Evolutionary conservation across 2,113 vertebrate species (phyloP), one percentile per base, ranked within the genome.

Genomic region (Sebastes fasciatus): DNA sequence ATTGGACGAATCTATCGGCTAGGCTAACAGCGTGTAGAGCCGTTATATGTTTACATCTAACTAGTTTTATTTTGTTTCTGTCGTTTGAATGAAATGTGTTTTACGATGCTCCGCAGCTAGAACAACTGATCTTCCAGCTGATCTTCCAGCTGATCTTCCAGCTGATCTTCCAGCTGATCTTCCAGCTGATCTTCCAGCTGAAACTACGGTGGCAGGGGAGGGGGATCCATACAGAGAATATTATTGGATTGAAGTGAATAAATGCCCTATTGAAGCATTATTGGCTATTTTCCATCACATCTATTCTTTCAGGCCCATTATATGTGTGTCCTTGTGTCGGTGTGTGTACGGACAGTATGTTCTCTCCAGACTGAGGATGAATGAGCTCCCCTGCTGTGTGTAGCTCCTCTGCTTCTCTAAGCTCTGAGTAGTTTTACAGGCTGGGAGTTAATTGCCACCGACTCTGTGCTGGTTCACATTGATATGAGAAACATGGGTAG

Each of bases 381-480:
- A 90, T 87, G 82, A 42, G n/a, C 61, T 70, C n/a, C 55, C 79
- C 82, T 65, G 67, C 78, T 84, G 74, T 12, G 77, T 67, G 65
- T 57, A 52, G 61, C 55, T 86, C 52, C 78, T 70, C 68, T 86
- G 77, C 73, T 71, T 84, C 84, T 80, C 69, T 54, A 51, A 73
- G 84, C 78, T 80, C 81, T n/a, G 57, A 78, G 66, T 51, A 63
- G 40, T 81, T 90, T 69, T 71, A 57, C 65, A 68, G 77, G 34
- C 86, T 77, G 74, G 79, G 65, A 87, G 82, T 80, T 90, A 91
- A 93, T 92, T 89, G 87, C 80, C 65, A 74, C 42, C 81, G 83
- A 87, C 63, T 74, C 66, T 71, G 67, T 55, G 64, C 10, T 51
- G 23, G 78, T 85, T 86, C 80, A 66, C 66, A 81, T 51, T 86